phyloP scores from a whole-genome alignment of 1,140 invertebrate species.

The Listronotus bonariensis region DNA sequence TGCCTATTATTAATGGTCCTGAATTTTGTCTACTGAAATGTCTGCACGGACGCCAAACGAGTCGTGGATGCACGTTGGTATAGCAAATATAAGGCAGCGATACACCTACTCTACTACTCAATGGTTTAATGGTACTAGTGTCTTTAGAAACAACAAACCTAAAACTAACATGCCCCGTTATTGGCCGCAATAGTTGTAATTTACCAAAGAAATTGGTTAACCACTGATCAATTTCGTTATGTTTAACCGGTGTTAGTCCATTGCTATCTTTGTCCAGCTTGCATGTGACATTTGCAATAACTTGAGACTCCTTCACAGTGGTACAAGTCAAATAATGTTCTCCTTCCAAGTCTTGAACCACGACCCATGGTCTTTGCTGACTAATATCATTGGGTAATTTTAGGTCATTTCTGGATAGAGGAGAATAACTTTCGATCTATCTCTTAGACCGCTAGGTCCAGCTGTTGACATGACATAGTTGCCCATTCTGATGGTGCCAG shows the following conservation, averaged over 20 bases:
- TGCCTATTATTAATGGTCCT: conserved; percentile 56
- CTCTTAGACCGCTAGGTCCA: conserved; percentile 70
- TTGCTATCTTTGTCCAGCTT: conserved; percentile 67
- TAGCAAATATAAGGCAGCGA: conserved; percentile 78
- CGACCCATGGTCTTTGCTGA: conserved; percentile 74
- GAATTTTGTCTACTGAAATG: conserved; percentile 65
- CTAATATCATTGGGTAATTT: conserved; percentile 70
- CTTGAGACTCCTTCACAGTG: conserved; percentile 73
- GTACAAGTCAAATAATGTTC: conserved; percentile 79
- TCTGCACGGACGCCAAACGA: conserved; percentile 66
- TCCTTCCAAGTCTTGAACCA: conserved; percentile 73
- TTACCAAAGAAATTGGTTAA: conserved; percentile 70
- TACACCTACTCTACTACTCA: conserved; percentile 75
- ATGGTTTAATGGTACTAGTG: conserved; percentile 58
- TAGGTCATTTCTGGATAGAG: conserved; percentile 64
- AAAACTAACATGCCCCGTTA: conserved; percentile 78
- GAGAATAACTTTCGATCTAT: conserved; percentile 70
- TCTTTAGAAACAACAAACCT: conserved; percentile 64
- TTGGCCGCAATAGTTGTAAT: conserved; percentile 63
- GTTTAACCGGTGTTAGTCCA: conserved; percentile 70
- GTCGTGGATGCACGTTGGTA: conserved; percentile 66
- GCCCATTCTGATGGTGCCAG: conserved; percentile 64
- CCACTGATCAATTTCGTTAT: conserved; percentile 72
- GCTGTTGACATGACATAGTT: conserved; percentile 72
- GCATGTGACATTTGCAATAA: conserved; percentile 80